Evolutionary conservation across 2,797 vertebrate genomes (phyloP), one percentile per base, ranked within the genome.

Genomic region (Hirundo rustica): DNA sequence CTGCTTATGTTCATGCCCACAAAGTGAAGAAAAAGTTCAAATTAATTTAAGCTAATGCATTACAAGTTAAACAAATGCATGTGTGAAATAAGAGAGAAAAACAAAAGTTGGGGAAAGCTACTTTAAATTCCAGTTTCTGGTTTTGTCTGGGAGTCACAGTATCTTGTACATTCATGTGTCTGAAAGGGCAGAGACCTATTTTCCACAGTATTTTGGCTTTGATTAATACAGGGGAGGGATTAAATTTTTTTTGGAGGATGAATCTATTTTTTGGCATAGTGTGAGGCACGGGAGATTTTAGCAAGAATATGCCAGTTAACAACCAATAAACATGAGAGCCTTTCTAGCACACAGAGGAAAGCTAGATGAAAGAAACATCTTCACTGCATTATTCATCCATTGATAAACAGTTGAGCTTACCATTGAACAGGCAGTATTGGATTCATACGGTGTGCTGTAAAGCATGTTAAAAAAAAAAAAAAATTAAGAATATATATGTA

Each of bases 21-120:
- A 57, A 88, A 92, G 40, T 65, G 42, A 64, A 88, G 51, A 84
- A 50, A 54, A 74, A 86, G 26, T 65, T 65, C 42, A 68, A 55
- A 90, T 62, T 50, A 42, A 85, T 58, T 62, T 30, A 86, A 70
- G 29, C 17, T 60, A 82, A 61, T 76, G 53, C 23, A 73, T 88
- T 83, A 22, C 26, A 44, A 85, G 32, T 72, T 94, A 36, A 84
- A 62, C 4, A 79, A 70, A 66, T 32, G 8, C 6, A 10, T 27
- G 10, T 1, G 6, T 4, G 4, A n/a, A 55, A 32, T 58, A 53
- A 40, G 19, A 51, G 8, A 42, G 21, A 48, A 85, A 87, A 68
- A 5, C 53, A 68, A 80, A 79, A 45, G 7, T 0, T 1, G 6
- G 2, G 2, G 10, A 22, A 60, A 61, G 20, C 7, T 23, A 7